Percentiles rank a stretch among this genome's conserved stretches.
phyloP scores from a whole-genome alignment of 2,888 invertebrate species.

The Rhabditoides inermis region DNA sequence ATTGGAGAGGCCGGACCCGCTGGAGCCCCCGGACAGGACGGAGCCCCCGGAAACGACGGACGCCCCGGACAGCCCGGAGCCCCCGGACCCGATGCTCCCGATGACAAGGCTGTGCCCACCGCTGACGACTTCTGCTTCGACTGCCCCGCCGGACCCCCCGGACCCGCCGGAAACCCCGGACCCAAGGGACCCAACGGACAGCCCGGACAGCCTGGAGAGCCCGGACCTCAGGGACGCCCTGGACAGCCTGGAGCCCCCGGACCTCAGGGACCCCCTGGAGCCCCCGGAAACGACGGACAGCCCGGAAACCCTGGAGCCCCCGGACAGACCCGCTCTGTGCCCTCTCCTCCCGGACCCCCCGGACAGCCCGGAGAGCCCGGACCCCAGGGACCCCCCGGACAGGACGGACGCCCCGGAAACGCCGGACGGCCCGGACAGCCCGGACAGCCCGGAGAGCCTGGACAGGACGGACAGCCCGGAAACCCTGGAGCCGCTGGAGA shows the following conservation, averaged over 20 bases:
- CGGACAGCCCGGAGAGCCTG: slow-evolving; percentile 27
- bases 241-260: slow-evolving; percentile 34
- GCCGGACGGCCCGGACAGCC: slow-evolving; percentile 25
- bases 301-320: too few relatives aligned
- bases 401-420: slow-evolving; percentile 30
- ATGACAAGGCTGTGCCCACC: slow-evolving; percentile 21
- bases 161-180: slow-evolving; percentile 34
- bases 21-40: slow-evolving; percentile 30
- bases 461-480: slow-evolving; percentile 33
- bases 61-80: slow-evolving; percentile 30
- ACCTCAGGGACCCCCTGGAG: too few relatives aligned
- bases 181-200: slow-evolving; percentile 36
- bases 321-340: too few relatives aligned
- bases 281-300: too few relatives aligned
- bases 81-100: slow-evolving; percentile 35
- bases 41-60: slow-evolving; percentile 29
- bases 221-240: slow-evolving; percentile 30
- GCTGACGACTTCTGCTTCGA: slow-evolving; percentile 33
- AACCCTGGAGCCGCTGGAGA: slow-evolving; percentile 31
- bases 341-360: too few relatives aligned
- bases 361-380: too few relatives aligned
- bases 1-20: slow-evolving; percentile 27
- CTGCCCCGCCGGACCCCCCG: slow-evolving; percentile 37
- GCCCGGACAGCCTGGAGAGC: slow-evolving; percentile 28
- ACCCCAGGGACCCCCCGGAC: slow-evolving; percentile 37